These are phyloP conservation scores for Connochaetes taurinus DNA, from an alignment of 2,113 vertebrate genomes.

Conservation along the genomic window DNA sequence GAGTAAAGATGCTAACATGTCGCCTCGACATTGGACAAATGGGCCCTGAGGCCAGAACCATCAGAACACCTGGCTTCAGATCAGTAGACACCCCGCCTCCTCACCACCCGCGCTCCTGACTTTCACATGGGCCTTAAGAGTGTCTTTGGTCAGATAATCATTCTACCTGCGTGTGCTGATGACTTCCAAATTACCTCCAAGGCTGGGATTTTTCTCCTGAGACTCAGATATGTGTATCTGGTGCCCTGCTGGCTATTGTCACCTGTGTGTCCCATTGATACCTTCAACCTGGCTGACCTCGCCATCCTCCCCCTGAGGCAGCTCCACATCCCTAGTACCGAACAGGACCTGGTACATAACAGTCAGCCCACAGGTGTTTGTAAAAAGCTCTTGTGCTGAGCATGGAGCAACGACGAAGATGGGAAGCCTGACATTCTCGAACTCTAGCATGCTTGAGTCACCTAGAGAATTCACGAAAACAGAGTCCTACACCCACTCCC, in stretches of 20 bases:
- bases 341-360: neutral
- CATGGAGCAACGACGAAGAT: fast-evolving
- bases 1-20: neutral
- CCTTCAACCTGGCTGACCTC: neutral
- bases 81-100: neutral
- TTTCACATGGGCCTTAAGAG: neutral
- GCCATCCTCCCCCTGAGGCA: neutral
- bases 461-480: neutral
- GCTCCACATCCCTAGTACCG: neutral
- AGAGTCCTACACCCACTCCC: neutral
- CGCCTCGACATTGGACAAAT: neutral
- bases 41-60: neutral
- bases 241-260: neutral
- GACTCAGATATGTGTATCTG: neutral
- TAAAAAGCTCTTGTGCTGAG: neutral
- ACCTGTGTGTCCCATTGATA: neutral
- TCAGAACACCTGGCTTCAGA: neutral
- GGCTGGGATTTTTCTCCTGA: neutral
- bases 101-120: neutral
- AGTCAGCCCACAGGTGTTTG: neutral
- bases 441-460: neutral
- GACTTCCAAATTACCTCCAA: neutral
- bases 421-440: neutral
- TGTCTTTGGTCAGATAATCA: neutral
- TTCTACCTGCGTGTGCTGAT: neutral